Evolutionary conservation across 2,797 vertebrate species (phyloP), one percentile per base, ranked within the genome.

Genomic region (Ptychadena robeensis): DNA sequence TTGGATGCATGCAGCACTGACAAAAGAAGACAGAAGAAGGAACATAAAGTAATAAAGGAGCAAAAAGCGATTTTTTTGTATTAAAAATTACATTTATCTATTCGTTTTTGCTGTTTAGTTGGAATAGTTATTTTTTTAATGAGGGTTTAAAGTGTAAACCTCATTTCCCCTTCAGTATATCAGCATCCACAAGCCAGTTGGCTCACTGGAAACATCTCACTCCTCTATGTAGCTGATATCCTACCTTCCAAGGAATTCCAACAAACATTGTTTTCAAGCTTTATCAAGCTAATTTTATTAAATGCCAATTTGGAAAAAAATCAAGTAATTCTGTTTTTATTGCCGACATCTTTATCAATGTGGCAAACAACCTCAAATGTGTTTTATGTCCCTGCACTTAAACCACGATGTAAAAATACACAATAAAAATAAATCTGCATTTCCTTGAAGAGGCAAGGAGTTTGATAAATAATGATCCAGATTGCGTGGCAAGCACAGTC

Each of bases 401-500:
- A 53, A 53, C 7, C 44, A 53, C 22, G 44, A 53, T 22, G 15
- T 22, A 53, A 53, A 8, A 53, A 53, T n/a, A n/a, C n/a, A 53
- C 6, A 3, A 53, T 53, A 53, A 22, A 22, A 53, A 44, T 44
- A 44, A 44, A 66, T 66, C 30, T 32, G 32, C 31, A 22, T 32
- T 34, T 66, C 15, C 64, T 66, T 34, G 2, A 32, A 34, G 2
- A 9, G 31, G 4, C 64, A 66, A 31, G 35, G 28, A 73, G 18
- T 73, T 22, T 22, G 69, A 88, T 88, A 89, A 88, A 88, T 91
- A 53, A 53, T 53, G 90, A 89, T 89, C 89, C 88, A 88, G 44
- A 85, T 88, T 84, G 90, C 86, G 91, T 89, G 92, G 91, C 84
- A 86, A 86, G 82, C 86, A 88, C 83, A 79, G 88, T 86, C 77